Conservation (phyloP, 2,113 vertebrate species). For the Alexandromys fortis region DNA sequence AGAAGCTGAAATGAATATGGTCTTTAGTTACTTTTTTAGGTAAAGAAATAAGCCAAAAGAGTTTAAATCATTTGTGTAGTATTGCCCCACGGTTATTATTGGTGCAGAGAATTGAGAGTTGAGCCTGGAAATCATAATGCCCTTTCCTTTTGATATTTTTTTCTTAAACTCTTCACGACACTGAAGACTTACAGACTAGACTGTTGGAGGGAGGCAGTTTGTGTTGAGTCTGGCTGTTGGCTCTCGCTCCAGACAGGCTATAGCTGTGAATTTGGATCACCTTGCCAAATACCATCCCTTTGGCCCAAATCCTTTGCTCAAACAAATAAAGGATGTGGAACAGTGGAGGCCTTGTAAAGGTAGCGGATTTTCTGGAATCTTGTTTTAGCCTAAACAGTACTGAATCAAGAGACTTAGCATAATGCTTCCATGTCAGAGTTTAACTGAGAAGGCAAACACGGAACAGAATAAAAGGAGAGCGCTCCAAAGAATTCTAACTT, state of each 20-base stretch:
- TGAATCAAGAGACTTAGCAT: not conserved
- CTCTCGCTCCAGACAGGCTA: not conserved
- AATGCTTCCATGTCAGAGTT: slow-evolving; percentile 42
- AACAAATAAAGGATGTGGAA: not conserved
- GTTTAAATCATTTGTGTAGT: not conserved
- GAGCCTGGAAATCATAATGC: not conserved
- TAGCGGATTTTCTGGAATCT: not conserved
- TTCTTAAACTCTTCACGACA: not conserved
- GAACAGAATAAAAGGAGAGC: not conserved
- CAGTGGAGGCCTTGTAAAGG: not conserved
- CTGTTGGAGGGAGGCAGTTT: not conserved
- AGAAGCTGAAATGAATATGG: slow-evolving; percentile 24
- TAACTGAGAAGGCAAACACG: not conserved
- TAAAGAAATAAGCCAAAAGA: slow-evolving; percentile 38
- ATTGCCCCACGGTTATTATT: not conserved
- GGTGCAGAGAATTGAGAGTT: not conserved
- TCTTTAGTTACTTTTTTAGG: slow-evolving; percentile 23
- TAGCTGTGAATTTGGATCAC: not conserved
- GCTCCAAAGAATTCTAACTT: not conserved
- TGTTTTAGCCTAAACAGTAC: not conserved
- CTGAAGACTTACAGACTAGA: slow-evolving; percentile 7
- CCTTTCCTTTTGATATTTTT: not conserved
- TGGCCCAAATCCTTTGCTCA: no score
- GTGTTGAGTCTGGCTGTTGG: not conserved
- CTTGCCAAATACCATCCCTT: not conserved